Percentiles rank a stretch among this genome's conserved stretches.
These are phyloP conservation scores for Sebastolobus altivelis DNA, from an alignment of 2,797 vertebrate species.

Conservation along the genomic window DNA sequence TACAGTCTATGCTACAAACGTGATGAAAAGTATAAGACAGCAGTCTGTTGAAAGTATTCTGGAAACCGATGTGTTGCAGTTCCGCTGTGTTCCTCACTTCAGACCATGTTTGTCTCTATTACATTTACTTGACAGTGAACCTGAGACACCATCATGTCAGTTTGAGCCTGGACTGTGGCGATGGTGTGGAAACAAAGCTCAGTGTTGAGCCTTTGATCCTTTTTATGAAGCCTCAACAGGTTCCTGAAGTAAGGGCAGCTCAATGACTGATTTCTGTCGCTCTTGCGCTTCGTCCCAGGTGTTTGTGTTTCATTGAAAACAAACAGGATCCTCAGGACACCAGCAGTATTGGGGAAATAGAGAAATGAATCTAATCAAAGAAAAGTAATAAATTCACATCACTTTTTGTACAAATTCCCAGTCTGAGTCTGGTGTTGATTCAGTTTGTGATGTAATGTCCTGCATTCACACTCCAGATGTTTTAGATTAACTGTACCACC, in stretches of 20 bases:
- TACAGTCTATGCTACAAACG: too few species aligned
- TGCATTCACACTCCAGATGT: conserved; percentile 14
- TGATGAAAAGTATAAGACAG: neutral
- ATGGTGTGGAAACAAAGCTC: neutral
- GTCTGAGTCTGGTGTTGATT: neutral
- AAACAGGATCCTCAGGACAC: neutral
- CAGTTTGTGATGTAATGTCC: neutral
- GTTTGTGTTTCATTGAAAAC: conserved; percentile 15
- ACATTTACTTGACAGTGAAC: neutral
- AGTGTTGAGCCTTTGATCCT: conserved; percentile 35
- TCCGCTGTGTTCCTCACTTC: conserved; percentile 4
- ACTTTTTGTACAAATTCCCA: neutral
- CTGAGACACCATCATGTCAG: neutral
- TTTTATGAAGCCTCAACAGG: neutral
- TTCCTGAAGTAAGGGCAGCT: neutral
- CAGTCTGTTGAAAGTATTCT: neutral
- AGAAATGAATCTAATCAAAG: neutral
- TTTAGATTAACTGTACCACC: neutral
- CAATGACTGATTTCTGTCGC: neutral
- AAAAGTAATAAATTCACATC: neutral
- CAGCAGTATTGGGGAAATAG: neutral
- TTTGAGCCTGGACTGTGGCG: neutral
- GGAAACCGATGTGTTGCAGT: neutral
- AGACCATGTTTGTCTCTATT: neutral
- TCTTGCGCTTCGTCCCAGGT: neutral